A percentile compares a stretch with the other conserved stretches of the same genome.
phyloP scores from a whole-genome alignment of 2,113 vertebrate genomes.

The Aphelocoma coerulescens region DNA sequence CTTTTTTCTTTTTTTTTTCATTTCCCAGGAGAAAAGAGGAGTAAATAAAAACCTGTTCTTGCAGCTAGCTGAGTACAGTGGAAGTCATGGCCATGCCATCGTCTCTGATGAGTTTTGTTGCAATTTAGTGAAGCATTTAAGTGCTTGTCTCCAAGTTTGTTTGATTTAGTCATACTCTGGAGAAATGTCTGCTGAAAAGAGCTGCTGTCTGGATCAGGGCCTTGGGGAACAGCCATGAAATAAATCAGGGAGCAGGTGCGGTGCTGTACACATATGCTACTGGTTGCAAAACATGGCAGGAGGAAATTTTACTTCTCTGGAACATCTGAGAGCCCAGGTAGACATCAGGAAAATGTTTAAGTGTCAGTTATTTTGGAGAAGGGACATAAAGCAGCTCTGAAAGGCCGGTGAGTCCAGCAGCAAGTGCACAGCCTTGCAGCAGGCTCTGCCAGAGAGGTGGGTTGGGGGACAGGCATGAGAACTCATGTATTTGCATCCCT shows the following conservation, averaged over 20 bases:
- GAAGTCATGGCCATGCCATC: not conserved
- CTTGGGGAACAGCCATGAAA: not conserved
- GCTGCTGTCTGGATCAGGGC: not conserved
- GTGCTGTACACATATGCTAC: not conserved
- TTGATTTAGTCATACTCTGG: conserved; percentile 6
- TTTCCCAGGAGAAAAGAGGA: not conserved
- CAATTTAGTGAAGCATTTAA: not conserved
- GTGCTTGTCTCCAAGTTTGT: not conserved
- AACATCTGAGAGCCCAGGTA: not conserved
- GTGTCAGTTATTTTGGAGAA: not conserved
- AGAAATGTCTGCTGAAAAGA: not conserved
- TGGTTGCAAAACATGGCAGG: not conserved
- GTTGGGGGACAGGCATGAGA: rapidly evolving
- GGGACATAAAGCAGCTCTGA: not conserved
- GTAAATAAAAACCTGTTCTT: not conserved
- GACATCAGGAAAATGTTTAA: not conserved
- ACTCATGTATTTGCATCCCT: not conserved
- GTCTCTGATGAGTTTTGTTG: not conserved
- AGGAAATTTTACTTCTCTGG: not conserved
- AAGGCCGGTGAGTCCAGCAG: not conserved
- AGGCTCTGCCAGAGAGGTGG: not conserved
- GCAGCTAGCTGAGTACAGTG: not conserved
- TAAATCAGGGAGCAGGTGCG: not conserved
- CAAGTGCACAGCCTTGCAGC: rapidly evolving
- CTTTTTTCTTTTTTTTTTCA: too few relatives aligned